These are phyloP conservation scores for Theocolax elegans DNA, from an alignment of 1,140 invertebrate species.

Conservation along the genomic window DNA sequence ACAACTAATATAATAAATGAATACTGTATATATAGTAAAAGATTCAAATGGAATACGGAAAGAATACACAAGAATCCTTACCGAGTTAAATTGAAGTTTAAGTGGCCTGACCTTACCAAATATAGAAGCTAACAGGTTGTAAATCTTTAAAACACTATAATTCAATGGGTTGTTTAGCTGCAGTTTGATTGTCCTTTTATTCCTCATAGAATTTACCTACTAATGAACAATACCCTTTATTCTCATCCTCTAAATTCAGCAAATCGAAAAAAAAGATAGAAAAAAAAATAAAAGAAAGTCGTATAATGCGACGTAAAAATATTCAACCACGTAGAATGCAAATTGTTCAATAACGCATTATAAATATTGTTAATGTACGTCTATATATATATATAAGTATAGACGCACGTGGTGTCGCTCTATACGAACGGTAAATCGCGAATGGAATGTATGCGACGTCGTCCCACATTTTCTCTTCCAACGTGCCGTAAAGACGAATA, in stretches of 20 bases:
- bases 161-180: not conserved
- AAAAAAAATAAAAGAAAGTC: too few species aligned
- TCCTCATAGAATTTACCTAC: not conserved
- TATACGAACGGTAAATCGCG: slow-evolving; percentile 25
- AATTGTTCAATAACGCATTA: slow-evolving; percentile 30
- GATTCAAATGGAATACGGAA: too few species aligned
- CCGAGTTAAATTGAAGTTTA: too few species aligned
- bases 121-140: too few species aligned
- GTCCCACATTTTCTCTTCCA: slow-evolving; percentile 20
- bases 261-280: too few species aligned
- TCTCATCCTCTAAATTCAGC: not conserved
- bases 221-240: slow-evolving; percentile 17
- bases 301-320: too few species aligned
- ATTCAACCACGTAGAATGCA: slow-evolving; percentile 1
- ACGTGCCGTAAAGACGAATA: not conserved
- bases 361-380: too few species aligned
- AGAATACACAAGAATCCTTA: too few species aligned
- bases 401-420: slow-evolving; percentile 2
- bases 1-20: too few species aligned
- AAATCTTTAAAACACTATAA: not conserved
- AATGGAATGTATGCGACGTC: not conserved
- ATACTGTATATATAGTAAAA: too few species aligned
- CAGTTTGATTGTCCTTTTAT: not conserved
- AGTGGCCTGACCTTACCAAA: too few species aligned
- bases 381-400: too few species aligned